Percentiles rank a stretch among this genome's conserved stretches.
These are phyloP conservation scores for Aptenodytes patagonicus DNA, from an alignment of 2,113 vertebrate genomes.

Conservation along the genomic window DNA sequence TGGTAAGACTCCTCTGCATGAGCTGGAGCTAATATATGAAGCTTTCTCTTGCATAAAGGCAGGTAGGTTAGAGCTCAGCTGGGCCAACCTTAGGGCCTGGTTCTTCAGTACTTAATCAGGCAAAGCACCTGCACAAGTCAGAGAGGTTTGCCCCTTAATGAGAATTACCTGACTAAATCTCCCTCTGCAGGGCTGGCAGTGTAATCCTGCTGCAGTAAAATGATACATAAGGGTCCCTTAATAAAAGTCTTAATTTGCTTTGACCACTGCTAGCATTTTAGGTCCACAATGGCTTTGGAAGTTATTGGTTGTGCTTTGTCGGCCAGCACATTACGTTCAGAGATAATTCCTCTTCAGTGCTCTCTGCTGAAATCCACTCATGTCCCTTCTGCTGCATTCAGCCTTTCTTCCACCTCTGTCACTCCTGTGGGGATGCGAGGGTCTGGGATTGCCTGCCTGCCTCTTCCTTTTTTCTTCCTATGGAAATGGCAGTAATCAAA, in stretches of 20 bases:
- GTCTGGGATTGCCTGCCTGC: background rate
- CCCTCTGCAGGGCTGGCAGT: background rate
- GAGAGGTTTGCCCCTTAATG: constrained; percentile 37
- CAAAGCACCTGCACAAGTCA: constrained; percentile 28
- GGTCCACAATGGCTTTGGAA: constrained; percentile 11
- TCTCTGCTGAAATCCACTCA: background rate
- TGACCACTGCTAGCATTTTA: constrained; percentile 33
- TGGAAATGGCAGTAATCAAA: background rate
- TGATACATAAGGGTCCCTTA: constrained; percentile 17
- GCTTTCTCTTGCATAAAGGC: background rate
- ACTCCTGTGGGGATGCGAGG: background rate
- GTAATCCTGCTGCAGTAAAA: constrained; percentile 38
- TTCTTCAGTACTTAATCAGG: constrained; percentile 43
- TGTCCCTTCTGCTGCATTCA: background rate
- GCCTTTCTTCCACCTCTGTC: background rate
- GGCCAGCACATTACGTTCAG: background rate
- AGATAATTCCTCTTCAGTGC: constrained; percentile 15
- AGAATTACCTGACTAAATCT: constrained; percentile 54
- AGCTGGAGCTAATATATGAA: background rate
- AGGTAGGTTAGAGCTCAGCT: constrained; percentile 28
- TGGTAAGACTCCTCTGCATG: constrained; percentile 9
- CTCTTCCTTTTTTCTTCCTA: background rate
- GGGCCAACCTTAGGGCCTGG: constrained; percentile 1
- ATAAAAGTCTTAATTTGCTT: constrained; percentile 55
- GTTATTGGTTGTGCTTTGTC: constrained; percentile 24